These are phyloP conservation scores for Falco punctatus DNA, from an alignment of 2,113 vertebrate species.

Conservation along the genomic window DNA sequence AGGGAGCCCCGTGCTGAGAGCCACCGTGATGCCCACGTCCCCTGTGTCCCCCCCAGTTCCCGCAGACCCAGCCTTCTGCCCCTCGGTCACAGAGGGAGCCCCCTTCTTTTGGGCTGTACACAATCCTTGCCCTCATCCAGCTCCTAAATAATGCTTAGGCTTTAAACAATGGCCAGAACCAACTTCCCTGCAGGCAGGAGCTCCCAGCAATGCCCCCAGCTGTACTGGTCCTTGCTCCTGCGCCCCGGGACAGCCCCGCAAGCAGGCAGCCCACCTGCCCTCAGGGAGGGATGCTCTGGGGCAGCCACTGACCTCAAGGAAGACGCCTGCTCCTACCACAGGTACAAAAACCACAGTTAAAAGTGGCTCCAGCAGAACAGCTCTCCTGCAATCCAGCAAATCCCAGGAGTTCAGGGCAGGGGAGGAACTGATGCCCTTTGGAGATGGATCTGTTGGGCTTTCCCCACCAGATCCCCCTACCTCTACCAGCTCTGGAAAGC, in stretches of 20 bases:
- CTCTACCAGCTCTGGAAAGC: neutral
- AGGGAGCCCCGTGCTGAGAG: neutral
- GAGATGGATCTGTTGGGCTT: neutral
- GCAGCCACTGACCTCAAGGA: neutral
- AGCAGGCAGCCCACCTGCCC: neutral
- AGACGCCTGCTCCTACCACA: neutral
- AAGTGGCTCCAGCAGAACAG: neutral
- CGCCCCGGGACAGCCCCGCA: neutral
- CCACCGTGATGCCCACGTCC: rapidly evolving
- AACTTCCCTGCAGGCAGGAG: neutral
- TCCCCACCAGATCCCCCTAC: neutral
- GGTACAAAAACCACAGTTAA: rapidly evolving
- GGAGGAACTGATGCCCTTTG: neutral
- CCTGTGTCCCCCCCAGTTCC: rapidly evolving
- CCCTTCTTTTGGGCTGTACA: neutral
- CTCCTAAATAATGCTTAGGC: neutral
- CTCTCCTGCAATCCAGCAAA: neutral
- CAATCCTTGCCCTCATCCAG: neutral
- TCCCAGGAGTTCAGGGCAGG: neutral
- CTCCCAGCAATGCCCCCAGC: neutral
- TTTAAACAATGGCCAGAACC: neutral
- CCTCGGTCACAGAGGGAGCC: rapidly evolving
- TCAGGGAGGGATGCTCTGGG: neutral
- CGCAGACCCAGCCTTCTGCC: neutral
- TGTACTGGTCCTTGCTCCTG: neutral